These are phyloP conservation scores for Haliclona indistincta DNA, from an alignment of 37 sponge, comb jelly and placozoan species.

Conservation along the genomic window DNA sequence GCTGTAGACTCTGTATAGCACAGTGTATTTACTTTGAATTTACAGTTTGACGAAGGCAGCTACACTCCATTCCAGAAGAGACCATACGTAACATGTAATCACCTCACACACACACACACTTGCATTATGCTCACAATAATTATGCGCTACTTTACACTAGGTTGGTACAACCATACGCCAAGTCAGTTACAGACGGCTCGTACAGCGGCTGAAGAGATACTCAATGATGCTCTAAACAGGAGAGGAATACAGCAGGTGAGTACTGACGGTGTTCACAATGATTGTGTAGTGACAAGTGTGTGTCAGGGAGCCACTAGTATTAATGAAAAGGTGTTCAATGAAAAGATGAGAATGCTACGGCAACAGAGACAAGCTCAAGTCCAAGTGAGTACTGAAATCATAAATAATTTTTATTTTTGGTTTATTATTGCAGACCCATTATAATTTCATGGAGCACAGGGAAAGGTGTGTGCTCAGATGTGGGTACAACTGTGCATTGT, in stretches of 20 bases:
- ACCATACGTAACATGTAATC: neutral
- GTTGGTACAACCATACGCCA: constrained; percentile 36
- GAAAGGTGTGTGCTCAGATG: too few relatives aligned
- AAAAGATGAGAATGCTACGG: constrained; percentile 44
- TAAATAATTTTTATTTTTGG: neutral
- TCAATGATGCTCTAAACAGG: constrained; percentile 41
- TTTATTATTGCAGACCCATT: constrained; percentile 15
- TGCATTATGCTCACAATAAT: neutral
- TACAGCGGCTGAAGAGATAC: constrained; percentile 12
- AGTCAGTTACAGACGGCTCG: constrained; percentile 31
- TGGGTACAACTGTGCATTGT: too few relatives aligned
- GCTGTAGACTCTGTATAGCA: too few relatives aligned
- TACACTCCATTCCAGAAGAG: constrained; percentile 16
- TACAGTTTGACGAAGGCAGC: too few relatives aligned
- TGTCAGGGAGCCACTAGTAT: constrained; percentile 38
- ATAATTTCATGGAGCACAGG: constrained; percentile 51
- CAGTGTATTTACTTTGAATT: neutral
- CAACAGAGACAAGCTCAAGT: constrained; percentile 45
- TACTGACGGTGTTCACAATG: neutral
- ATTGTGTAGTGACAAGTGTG: neutral
- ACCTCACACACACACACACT: neutral
- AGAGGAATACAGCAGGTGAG: constrained; percentile 53
- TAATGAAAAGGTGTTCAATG: constrained; percentile 26
- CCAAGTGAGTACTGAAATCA: constrained; percentile 9
- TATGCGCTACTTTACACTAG: constrained; percentile 15